Conservation (phyloP, 2,888 invertebrate species). For the Palloptera scutellata region DNA sequence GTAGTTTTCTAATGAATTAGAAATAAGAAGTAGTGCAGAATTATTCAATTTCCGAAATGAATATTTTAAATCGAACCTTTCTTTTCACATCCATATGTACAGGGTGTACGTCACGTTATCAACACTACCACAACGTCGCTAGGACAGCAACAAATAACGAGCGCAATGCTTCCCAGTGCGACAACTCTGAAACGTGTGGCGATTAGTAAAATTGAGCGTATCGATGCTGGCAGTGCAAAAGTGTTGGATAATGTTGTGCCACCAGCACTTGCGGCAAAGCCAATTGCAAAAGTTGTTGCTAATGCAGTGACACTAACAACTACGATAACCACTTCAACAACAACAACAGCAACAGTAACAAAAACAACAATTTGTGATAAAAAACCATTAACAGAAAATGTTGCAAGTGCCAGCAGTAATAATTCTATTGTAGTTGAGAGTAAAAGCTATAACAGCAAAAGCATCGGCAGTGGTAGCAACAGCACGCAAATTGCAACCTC, state of each 20-base stretch:
- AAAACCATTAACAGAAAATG: neutral
- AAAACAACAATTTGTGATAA: slow-evolving; percentile 7
- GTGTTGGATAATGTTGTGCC: slow-evolving; percentile 33
- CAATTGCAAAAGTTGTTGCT: slow-evolving; percentile 10
- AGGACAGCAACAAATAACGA: slow-evolving; percentile 52
- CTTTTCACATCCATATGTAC: too few relatives aligned
- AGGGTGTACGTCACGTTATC: too few relatives aligned
- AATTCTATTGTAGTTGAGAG: slow-evolving; percentile 16
- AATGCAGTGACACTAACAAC: slow-evolving; percentile 19
- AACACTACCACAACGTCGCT: too few relatives aligned
- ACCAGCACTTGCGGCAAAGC: slow-evolving; percentile 29
- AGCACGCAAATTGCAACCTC: neutral
- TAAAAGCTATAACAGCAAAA: slow-evolving; percentile 26
- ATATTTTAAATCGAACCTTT: too few relatives aligned
- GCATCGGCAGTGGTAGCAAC: slow-evolving; percentile 32
- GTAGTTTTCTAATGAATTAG: too few relatives aligned
- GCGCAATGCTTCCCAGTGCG: slow-evolving; percentile 63
- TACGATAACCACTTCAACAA: slow-evolving; percentile 28
- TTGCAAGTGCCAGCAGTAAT: slow-evolving; percentile 13
- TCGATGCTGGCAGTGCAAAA: slow-evolving; percentile 36
- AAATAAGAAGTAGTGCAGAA: too few relatives aligned
- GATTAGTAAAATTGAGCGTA: slow-evolving; percentile 42
- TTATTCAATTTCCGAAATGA: too few relatives aligned
- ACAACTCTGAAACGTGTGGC: slow-evolving; percentile 56
- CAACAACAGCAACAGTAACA: slow-evolving; percentile 15